A percentile compares a stretch with the other conserved stretches of the same genome.
These are phyloP conservation scores for Aleiodes testaceus DNA, from an alignment of 2,888 invertebrate species.

Conservation along the genomic window DNA sequence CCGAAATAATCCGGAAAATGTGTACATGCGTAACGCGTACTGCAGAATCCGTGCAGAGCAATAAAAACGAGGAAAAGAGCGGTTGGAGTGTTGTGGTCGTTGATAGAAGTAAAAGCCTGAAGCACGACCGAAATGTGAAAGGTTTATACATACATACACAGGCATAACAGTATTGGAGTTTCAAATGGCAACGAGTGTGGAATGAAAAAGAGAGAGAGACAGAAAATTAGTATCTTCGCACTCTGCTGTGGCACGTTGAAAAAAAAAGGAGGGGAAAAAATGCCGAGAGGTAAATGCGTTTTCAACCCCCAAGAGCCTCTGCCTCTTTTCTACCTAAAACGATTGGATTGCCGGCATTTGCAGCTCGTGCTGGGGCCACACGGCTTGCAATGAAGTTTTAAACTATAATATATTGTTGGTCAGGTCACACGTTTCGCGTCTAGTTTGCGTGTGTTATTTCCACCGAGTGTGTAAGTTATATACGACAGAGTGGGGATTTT, in stretches of 20 bases:
- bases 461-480: conserved; percentile 41
- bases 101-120: conserved; percentile 39
- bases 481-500: conserved; percentile 34
- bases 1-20: conserved; percentile 17
- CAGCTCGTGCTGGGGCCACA: conserved; percentile 30
- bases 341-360: conserved; percentile 36
- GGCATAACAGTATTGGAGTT: conserved; percentile 15
- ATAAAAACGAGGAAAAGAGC: conserved; percentile 42
- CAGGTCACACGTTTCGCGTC: conserved; percentile 50
- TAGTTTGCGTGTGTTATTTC: conserved; percentile 45
- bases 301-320: conserved; percentile 39
- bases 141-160: conserved; percentile 20
- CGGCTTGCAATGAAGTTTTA: conserved; percentile 56
- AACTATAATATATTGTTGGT: conserved; percentile 59
- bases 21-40: conserved; percentile 28
- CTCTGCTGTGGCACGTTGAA: not conserved
- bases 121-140: conserved; percentile 30
- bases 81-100: conserved; percentile 30
- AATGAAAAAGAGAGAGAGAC: conserved; percentile 31
- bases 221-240: conserved; percentile 45
- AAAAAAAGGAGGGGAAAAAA: conserved; percentile 20
- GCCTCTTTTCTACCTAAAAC: conserved; percentile 22
- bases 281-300: conserved; percentile 47
- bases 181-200: conserved; percentile 33
- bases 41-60: conserved; percentile 13